A percentile compares a stretch with the other conserved stretches of the same genome.
These are phyloP conservation scores for Trichomalopsis sarcophagae DNA, from an alignment of 1,140 invertebrate genomes.

Conservation along the genomic window DNA sequence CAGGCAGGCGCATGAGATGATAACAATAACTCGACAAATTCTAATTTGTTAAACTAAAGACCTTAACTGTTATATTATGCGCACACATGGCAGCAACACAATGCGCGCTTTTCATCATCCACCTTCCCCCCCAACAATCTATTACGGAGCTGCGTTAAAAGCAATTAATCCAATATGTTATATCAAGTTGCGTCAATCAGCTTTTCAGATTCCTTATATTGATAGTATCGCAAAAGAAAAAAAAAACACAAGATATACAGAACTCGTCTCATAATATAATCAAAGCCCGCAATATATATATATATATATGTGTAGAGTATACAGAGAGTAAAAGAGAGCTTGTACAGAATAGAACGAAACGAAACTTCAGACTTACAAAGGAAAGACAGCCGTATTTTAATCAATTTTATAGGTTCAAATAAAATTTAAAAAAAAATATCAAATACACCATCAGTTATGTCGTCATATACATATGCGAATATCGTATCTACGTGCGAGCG, in stretches of 20 bases:
- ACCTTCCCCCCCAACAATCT: conserved; percentile 58
- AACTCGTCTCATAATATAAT: not conserved
- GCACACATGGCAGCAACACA: conserved; percentile 64
- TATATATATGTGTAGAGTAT: conserved; percentile 7
- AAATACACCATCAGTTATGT: not conserved
- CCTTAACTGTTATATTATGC: conserved; percentile 59
- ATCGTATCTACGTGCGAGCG: conserved; percentile 32
- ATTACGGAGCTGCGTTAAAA: conserved; percentile 55
- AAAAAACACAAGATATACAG: not conserved
- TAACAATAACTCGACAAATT: conserved; percentile 43
- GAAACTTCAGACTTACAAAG: not conserved
- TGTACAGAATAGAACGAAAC: not conserved
- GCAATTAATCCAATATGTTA: conserved; percentile 47
- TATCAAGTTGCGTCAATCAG: not conserved
- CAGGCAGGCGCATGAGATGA: conserved; percentile 24
- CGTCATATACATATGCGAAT: conserved; percentile 6
- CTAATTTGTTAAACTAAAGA: conserved; percentile 58
- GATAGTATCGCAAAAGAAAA: not conserved
- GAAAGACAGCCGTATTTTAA: not conserved
- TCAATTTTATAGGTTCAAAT: not conserved
- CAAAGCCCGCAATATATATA: conserved; percentile 5
- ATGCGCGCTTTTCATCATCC: conserved; percentile 61
- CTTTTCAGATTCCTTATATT: not conserved
- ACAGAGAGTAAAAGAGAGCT: not conserved
- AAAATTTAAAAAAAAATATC: not conserved